Conservation (phyloP, 64 coral and sea anemone genomes). For the Dendrophyllia cribrosa region DNA sequence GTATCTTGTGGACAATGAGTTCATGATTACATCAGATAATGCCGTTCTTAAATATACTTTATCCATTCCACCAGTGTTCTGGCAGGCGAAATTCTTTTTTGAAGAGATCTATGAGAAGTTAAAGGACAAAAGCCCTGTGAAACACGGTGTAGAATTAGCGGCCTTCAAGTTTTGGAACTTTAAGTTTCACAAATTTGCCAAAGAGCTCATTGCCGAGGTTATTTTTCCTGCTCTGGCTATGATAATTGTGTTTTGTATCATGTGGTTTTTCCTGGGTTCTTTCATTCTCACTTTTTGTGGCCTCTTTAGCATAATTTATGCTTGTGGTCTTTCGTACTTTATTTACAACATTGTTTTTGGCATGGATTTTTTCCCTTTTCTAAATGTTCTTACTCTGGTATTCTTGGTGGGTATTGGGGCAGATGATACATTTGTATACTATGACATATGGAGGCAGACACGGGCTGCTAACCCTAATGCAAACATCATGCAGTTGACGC, state of each 20-base stretch:
- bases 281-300: slow-evolving; percentile 76
- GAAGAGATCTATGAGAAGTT: slow-evolving; percentile 64
- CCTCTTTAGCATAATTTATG: slow-evolving; percentile 78
- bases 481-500: slow-evolving; percentile 50
- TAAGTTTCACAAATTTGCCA: slow-evolving; percentile 70
- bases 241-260: slow-evolving; percentile 75
- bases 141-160: slow-evolving; percentile 63
- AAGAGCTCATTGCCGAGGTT: slow-evolving; percentile 54
- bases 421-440: slow-evolving; percentile 94
- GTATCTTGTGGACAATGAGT: slow-evolving; percentile 73
- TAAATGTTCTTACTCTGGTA: slow-evolving; percentile 80
- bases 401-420: slow-evolving; percentile 96
- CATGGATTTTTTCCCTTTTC: slow-evolving; percentile 87
- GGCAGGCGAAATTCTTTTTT: neutral
- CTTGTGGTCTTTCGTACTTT: slow-evolving; percentile 84
- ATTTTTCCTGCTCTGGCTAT: slow-evolving; percentile 83
- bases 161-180: slow-evolving; percentile 64
- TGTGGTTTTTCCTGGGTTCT: slow-evolving; percentile 80
- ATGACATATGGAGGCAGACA: slow-evolving; percentile 93
- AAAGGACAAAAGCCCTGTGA: slow-evolving; percentile 55
- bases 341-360: slow-evolving; percentile 81
- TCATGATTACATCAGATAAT: slow-evolving; percentile 41
- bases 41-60: slow-evolving; percentile 62
- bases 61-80: slow-evolving; percentile 2
- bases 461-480: slow-evolving; percentile 60